Conservation (phyloP, 2,113 vertebrate species). For the Cichladusa arquata region DNA sequence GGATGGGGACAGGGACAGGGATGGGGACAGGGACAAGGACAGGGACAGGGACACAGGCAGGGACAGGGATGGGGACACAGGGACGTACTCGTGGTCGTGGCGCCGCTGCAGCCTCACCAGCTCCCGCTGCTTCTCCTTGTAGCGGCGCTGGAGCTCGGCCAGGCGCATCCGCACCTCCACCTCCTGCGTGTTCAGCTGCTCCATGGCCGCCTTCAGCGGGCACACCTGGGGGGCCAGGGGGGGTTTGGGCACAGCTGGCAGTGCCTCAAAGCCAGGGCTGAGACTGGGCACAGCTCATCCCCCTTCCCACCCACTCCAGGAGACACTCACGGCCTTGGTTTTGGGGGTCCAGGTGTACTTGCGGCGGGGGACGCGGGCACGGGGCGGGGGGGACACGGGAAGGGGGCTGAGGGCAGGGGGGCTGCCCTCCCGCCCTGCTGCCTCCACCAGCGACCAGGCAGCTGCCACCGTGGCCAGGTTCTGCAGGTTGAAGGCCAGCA, state of each 20-base stretch:
- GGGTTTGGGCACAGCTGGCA: not conserved
- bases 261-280: fast-evolving
- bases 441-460: conserved; percentile 84
- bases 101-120: conserved; percentile 85
- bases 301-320: fast-evolving
- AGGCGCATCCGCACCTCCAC: conserved; percentile 89
- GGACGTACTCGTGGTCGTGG: conserved; percentile 32
- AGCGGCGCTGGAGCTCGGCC: conserved; percentile 89
- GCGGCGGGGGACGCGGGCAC: conserved; percentile 82
- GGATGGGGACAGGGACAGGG: not conserved
- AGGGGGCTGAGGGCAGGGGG: conserved; percentile 46
- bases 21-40: not conserved
- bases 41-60: too few relatives aligned
- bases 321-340: conserved; percentile 85
- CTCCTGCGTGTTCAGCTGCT: conserved; percentile 90
- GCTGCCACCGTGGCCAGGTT: conserved; percentile 90
- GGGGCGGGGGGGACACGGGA: conserved; percentile 65
- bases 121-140: conserved; percentile 96
- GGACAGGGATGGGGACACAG: not conserved
- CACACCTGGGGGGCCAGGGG: conserved; percentile 78
- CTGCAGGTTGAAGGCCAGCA: conserved; percentile 88
- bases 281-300: not conserved
- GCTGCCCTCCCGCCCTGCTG: conserved; percentile 71
- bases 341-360: conserved; percentile 94
- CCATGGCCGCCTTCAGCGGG: conserved; percentile 88